These are phyloP conservation scores for Notiomystis cincta DNA, from an alignment of 2,113 vertebrate genomes.

Conservation along the genomic window DNA sequence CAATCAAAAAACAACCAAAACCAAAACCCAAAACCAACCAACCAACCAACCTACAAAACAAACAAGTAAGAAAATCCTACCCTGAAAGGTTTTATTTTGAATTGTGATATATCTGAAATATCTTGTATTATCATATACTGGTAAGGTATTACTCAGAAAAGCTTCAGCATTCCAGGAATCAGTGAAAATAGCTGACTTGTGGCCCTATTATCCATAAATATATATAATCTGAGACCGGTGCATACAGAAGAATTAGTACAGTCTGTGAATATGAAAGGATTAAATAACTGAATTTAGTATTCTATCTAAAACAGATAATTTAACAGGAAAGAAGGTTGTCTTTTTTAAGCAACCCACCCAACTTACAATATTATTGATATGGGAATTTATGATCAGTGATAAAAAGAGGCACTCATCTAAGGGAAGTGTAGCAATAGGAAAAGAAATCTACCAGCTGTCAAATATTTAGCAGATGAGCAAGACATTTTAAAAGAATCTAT, in stretches of 20 bases:
- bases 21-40: not conserved
- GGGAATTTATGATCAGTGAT: not conserved
- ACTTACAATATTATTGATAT: accelerated
- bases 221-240: not conserved
- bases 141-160: not conserved
- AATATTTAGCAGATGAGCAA: not conserved
- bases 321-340: not conserved
- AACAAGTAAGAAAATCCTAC: accelerated
- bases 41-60: not conserved
- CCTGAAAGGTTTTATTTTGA: not conserved
- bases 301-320: not conserved
- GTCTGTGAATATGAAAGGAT: not conserved
- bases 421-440: not conserved
- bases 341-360: not conserved
- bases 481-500: not conserved
- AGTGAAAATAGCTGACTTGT: not conserved
- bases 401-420: not conserved
- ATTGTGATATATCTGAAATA: not conserved
- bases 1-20: not conserved
- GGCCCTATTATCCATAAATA: not conserved
- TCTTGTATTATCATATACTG: not conserved
- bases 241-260: not conserved
- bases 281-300: not conserved
- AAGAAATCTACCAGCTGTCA: not conserved
- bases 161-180: not conserved